Evolutionary conservation across 2,113 vertebrate genomes (phyloP), one percentile per base, ranked within the genome.

Genomic region (Pholis gunnellus): DNA sequence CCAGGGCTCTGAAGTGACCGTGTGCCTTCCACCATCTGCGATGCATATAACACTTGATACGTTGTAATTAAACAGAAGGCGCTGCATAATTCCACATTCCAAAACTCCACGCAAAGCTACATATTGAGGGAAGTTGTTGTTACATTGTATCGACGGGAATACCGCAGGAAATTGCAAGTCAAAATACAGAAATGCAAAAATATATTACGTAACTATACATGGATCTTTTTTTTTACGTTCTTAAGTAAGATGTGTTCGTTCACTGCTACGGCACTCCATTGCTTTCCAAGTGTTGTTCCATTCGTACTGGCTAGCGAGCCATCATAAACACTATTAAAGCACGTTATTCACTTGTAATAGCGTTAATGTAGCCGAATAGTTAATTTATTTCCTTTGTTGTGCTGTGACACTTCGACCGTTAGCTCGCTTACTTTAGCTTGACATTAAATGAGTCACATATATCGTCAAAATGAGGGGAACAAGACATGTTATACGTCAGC

Each of bases 71-170:
- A 46, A 75, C 52, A 5, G 5, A 34, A 34, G 34, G 34, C 34
- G 34, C 34, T 4, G 34, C 34, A 34, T 34, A 34, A 31, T 52
- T 17, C 10, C 34, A 70, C 77, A 77, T 67, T 76, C 75, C 75
- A 40, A 61, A 66, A 29, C n/a, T 15, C 48, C 3, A 66, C 61
- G 48, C 44, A 52, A 20, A n/a, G 11, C 10, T 34, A 69, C 75
- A 6, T 66, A 52, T n/a, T 20, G 4, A 36, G 15, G 27, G 22
- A 29, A 29, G 54, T 34, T 78, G 25, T 71, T 52, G 42, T 71
- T 20, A 27, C 2, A 76, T 18, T n/a, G n/a, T 36, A 40, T 44
- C 42, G 31, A 44, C 17, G 20, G 7, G 54, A 50, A 69, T 61
- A 4, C 18, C 4, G 5, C 22, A 20, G 56, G 38, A 67, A 15